phyloP scores from a whole-genome alignment of 2,888 invertebrate species.

The Lepidocyrtoides sp. region DNA sequence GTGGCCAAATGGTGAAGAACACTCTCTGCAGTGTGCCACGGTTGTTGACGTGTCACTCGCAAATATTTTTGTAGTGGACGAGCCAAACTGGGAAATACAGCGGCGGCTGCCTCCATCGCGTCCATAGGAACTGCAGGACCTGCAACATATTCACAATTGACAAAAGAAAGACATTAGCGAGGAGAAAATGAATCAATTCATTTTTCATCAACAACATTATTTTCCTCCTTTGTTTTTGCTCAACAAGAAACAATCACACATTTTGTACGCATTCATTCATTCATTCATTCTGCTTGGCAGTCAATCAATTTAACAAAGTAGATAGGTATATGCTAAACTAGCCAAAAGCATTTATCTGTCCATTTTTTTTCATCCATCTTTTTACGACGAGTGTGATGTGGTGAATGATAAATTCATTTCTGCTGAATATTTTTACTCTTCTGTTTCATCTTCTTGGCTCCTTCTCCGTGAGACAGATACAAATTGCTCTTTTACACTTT shows the following conservation, averaged over 20 bases:
- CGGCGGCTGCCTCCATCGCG: slow-evolving; percentile 98
- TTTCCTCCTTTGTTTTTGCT: background rate
- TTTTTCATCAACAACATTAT: background rate
- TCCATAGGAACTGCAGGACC: slow-evolving; percentile 95
- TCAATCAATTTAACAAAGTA: slow-evolving; percentile 31
- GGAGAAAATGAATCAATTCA: slow-evolving; percentile 11
- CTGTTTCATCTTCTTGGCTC: background rate
- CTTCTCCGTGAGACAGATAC: slow-evolving; percentile 69
- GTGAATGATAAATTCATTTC: slow-evolving; percentile 33
- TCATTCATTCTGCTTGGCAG: slow-evolving; percentile 36
- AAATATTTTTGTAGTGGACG: slow-evolving; percentile 98
- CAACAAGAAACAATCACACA: slow-evolving; percentile 28
- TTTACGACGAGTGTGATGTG: slow-evolving; percentile 1
- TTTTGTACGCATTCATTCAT: background rate
- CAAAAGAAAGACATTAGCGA: background rate
- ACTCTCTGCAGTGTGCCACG: slow-evolving; percentile 97
- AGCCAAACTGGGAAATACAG: slow-evolving; percentile 98
- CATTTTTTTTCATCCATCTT: background rate
- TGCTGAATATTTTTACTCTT: slow-evolving; percentile 24
- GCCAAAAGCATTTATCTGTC: slow-evolving; percentile 24
- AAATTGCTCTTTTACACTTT: slow-evolving; percentile 66
- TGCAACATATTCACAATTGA: slow-evolving; percentile 77
- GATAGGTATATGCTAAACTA: background rate
- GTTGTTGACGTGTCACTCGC: slow-evolving; percentile 98
- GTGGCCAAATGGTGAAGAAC: slow-evolving; percentile 96